A percentile compares a stretch with the other conserved stretches of the same genome.
Evolutionary conservation across 2,888 invertebrate genomes (phyloP).

Genomic region (Lampropteryx suffumata): DNA sequence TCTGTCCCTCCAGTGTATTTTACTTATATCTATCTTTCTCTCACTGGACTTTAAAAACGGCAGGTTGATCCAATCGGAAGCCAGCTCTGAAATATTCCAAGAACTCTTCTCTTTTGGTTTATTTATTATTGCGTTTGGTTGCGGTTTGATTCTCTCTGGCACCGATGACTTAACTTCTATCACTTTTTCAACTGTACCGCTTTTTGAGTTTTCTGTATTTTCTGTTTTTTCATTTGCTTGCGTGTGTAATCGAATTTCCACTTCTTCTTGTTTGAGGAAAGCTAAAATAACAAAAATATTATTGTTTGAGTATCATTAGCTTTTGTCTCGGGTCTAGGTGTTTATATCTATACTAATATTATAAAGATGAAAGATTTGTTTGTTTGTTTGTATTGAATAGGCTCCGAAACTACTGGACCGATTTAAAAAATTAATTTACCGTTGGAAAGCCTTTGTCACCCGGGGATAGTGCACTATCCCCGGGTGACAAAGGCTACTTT

Average conservation of each 20-base stretch:
- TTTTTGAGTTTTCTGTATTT: not conserved
- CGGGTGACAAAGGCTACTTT: too few species aligned
- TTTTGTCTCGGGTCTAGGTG: too few species aligned
- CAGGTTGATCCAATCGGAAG: constrained; percentile 66
- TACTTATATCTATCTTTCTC: constrained; percentile 81
- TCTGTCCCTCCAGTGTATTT: constrained; percentile 87
- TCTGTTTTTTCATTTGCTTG: constrained; percentile 1
- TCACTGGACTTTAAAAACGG: constrained; percentile 61
- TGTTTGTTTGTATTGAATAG: too few species aligned
- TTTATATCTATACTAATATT: too few species aligned
- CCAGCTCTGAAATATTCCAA: constrained; percentile 67
- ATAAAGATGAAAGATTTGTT: too few species aligned
- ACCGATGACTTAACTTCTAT: not conserved
- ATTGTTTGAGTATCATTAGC: too few species aligned
- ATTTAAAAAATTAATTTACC: too few species aligned
- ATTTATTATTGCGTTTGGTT: constrained; percentile 13
- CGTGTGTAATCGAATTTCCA: constrained; percentile 1
- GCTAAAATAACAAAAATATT: constrained; percentile 7
- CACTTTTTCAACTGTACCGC: not conserved
- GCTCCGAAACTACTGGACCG: too few species aligned
- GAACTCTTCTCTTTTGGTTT: constrained; percentile 45
- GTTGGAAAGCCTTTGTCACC: too few species aligned
- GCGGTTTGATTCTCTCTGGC: constrained; percentile 9
- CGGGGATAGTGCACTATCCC: too few species aligned
- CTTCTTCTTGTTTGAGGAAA: constrained; percentile 19